Base-by-base conservation (phyloP, 2,888 invertebrate species). In the Lumbricus terrestris region DNA sequence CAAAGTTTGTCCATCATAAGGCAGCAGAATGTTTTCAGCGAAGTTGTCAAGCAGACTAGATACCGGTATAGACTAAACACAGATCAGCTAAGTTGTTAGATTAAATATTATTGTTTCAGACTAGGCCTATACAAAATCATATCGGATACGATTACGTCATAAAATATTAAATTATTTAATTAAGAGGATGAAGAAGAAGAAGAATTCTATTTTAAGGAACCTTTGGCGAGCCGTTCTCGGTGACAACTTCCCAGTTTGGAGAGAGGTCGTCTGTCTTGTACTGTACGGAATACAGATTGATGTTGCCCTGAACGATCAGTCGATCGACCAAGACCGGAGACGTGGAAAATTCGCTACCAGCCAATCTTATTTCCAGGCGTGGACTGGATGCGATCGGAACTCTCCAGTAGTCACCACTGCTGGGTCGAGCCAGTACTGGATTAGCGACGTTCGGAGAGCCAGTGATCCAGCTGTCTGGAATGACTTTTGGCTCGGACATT, bases 231-330 rank as follows among this genome's bases (percentile, higher is more conserved):
- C 82, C 82, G 69, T 89, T 82, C 37, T 89, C 89, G 37, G 89
- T 69, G 37, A 89, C 89, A 4, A 47, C 34, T n/a, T 69, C 47
- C 54, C 37, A 89, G n/a, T 34, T 47, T 34, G 69, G 69, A 29
- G 82, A 37, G n/a, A 37, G 37, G 82, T 89, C 89, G 54, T 82
- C 82, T n/a, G 89, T 40, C 89, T 89, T 89, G 89, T 54, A 89
- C 23, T 69, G 37, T 5, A 89, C 37, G 20, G 54, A 33, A 20
- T 54, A 89, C 34, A 11, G 34, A 33, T 18, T 13, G 37, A 37
- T 23, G 47, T 88, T 88, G 29, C 69, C 15, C 89, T 89, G 33
- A 18, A 89, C 69, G n/a, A 54, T 69, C 37, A 82, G 42, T 54
- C 47, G 33, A 37, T 37, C 69, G 89, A 89, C 89, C 33, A 82